Evolutionary conservation across 92 coral and sea anemone genomes (phyloP).

Genomic region (Plumapathes pennacea): DNA sequence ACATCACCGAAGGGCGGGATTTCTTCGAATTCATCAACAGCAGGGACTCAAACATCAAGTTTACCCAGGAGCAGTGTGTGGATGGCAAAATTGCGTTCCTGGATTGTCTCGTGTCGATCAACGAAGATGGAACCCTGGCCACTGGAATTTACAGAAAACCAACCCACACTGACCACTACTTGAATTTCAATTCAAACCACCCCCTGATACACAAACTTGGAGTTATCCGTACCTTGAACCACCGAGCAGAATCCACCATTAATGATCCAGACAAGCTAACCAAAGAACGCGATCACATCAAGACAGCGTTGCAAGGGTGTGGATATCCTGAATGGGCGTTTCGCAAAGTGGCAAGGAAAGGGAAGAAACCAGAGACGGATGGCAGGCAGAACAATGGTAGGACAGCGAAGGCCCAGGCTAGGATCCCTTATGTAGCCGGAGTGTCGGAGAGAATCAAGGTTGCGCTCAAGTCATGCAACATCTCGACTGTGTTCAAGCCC

Average conservation of each 20-base stretch:
- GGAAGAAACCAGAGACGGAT: background rate
- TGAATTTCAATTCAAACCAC: slow-evolving; percentile 1
- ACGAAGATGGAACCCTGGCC: slow-evolving; percentile 4
- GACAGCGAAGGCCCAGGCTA: background rate
- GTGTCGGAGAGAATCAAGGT: slow-evolving; percentile 19
- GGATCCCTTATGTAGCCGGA: slow-evolving; percentile 24
- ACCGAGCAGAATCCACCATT: slow-evolving; percentile 1
- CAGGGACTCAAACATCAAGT: no score
- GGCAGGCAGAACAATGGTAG: background rate
- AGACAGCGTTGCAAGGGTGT: slow-evolving; percentile 5
- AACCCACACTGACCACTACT: slow-evolving; percentile 3
- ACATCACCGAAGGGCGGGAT: no score
- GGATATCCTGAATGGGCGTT: slow-evolving; percentile 20
- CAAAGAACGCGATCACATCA: slow-evolving; percentile 9
- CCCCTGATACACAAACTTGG: slow-evolving; percentile 7
- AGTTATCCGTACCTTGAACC: background rate
- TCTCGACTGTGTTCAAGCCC: slow-evolving; percentile 13
- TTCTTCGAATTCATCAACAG: no score
- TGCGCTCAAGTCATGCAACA: slow-evolving; percentile 7
- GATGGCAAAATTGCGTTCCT: background rate
- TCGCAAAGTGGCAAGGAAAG: background rate
- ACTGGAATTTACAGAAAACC: slow-evolving; percentile 3
- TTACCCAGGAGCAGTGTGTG: slow-evolving; percentile 1
- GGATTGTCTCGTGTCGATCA: slow-evolving; percentile 8
- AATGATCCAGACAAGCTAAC: background rate